A percentile compares a stretch with the other conserved stretches of the same genome.
Conservation (phyloP, 2,797 vertebrate genomes). For the Molothrus aeneus region DNA sequence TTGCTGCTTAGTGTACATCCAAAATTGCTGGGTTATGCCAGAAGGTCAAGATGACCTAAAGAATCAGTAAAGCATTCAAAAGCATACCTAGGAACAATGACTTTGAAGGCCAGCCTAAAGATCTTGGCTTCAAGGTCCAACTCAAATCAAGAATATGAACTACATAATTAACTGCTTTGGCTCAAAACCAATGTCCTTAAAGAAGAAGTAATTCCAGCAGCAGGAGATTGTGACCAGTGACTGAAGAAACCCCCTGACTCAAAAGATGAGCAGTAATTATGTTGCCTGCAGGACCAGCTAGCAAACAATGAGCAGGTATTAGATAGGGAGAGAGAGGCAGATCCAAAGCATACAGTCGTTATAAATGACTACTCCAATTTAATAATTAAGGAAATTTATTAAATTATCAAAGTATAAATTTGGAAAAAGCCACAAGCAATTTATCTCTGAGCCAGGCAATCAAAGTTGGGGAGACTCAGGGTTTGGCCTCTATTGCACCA, state of each 20-base stretch:
- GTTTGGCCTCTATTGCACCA: no score
- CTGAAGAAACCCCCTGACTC: not conserved
- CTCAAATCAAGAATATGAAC: not conserved
- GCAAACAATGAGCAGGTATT: not conserved
- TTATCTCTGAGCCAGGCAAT: no score
- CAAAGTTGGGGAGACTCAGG: no score
- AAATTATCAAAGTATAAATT: no score
- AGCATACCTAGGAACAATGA: not conserved
- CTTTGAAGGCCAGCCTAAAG: not conserved
- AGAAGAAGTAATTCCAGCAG: not conserved
- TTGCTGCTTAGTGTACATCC: not conserved
- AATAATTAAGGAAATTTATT: no score
- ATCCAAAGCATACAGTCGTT: not conserved
- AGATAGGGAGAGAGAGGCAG: not conserved
- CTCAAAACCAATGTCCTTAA: not conserved
- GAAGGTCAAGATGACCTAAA: not conserved
- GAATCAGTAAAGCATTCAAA: not conserved
- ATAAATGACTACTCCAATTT: no score
- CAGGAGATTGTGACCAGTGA: no score
- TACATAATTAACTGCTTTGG: not conserved
- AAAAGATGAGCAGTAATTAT: not conserved
- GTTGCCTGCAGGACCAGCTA: not conserved
- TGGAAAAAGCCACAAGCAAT: no score
- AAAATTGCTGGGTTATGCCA: not conserved
- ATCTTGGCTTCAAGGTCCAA: not conserved